Base-by-base conservation (phyloP, 2,888 invertebrate genomes). In the Dioctria linearis region DNA sequence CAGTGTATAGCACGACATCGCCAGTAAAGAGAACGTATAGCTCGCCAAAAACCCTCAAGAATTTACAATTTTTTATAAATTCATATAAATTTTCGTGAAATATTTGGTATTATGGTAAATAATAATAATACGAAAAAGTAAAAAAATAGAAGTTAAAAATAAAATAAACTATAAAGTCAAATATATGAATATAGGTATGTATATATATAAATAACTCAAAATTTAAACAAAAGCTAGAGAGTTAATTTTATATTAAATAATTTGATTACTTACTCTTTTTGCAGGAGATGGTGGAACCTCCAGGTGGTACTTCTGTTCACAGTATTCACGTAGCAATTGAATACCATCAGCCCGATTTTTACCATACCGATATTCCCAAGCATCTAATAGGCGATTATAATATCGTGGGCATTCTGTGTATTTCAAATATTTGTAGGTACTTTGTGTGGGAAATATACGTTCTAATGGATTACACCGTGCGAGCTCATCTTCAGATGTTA, bases 371-470 rank as follows among this genome's bases (percentile, higher is more conserved):
- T 91, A 88, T 88, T 98, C 96, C 98, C 98, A 98, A 4, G 97
- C 96, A 88, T 98, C 96, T 85, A 98, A 92, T 82, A 98, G 90
- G 82, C 96, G 91, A 89, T 98, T 98, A 88, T 98, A 97, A 90
- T 98, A 98, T 11, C 97, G 90, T 1, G 95, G 93, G 3, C 92
- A 92, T 83, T 96, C 94, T 86, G 98, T 93, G 89, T 92, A 98
- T 78, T 92, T 90, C 81, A 97, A 92, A 89, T 97, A 98, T 82
- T 91, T 91, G 89, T 95, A 91, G 0, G 96, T 93, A 57, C 91
- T 89, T 0, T 90, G 86, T 0, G 95, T 94, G 0, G 98, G 98
- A 88, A 98, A 98, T 83, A 98, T 93, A 43, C 95, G 92, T 87
- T 95, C 94, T 88, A 98, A 94, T 57, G 88, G 89, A 37, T 89